Base-by-base conservation (phyloP, 2,888 invertebrate genomes). In the Chymomyza procnemis region DNA sequence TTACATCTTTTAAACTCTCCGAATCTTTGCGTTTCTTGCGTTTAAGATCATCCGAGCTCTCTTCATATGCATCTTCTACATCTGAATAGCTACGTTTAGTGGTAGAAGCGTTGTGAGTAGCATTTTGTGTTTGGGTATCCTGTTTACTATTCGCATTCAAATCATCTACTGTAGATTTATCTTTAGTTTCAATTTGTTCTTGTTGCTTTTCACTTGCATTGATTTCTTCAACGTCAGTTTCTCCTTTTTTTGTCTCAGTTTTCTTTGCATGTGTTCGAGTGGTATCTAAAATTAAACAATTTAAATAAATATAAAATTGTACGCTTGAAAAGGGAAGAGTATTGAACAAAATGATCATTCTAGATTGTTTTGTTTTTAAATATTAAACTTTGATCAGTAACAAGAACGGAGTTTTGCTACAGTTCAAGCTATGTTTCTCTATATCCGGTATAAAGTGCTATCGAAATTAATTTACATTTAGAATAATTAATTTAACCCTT, bases 1-100 rank as follows among this genome's bases (percentile, higher is more conserved):
- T 92, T 81, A 81, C 90, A 69, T 93, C 92, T 91, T 94, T 94
- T 74, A 92, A 90, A 64, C 92, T 92, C 72, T 94, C 93, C 41
- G 93, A 92, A 61, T 96, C 96, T 88, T 95, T 96, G n/a, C 94
- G 92, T 89, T 95, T 94, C 89, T 96, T 96, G 64, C 94, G 93
- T 75, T 94, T 94, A 48, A 92, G 92, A 66, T 91, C 90, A 63
- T 94, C 94, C 16, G 95, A 74, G 30, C 73, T 95, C 76, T 96
- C 96, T 30, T 91, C 91, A 34, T 93, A 93, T 19, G 94, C 94
- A 55, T 89, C 88, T 48, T 92, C 93, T 84, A 92, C 89, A 71
- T 92, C 92, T 21, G 92, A 90, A 86, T 81, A 88, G 57, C 79
- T 83, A 30, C 89, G 79, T 61, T 89, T 89, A 41, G 78, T 64